Conservation (phyloP, 2,797 vertebrate genomes). For the Brachymystax lenok region DNA sequence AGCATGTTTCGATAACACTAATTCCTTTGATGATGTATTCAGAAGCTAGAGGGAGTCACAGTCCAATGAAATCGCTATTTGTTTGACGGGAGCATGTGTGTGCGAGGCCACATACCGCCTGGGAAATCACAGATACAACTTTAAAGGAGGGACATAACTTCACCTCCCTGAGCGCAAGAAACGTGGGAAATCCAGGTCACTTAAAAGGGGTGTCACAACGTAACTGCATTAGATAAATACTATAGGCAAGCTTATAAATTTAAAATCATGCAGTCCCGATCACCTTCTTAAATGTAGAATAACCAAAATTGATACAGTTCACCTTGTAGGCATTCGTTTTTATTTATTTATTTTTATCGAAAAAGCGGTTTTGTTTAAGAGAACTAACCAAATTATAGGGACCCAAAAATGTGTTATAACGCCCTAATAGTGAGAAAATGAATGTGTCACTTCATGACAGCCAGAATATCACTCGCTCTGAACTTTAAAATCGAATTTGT, state of each 20-base stretch:
- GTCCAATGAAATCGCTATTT: constrained; percentile 1
- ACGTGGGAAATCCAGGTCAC: constrained; percentile 7
- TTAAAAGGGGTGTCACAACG: no score
- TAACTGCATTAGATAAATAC: no score
- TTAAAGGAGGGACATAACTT: constrained; percentile 39
- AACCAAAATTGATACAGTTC: not conserved
- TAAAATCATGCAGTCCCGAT: not conserved
- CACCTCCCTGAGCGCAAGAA: constrained; percentile 15
- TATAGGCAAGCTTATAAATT: no score
- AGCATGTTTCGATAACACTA: constrained; percentile 12
- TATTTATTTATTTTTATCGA: not conserved
- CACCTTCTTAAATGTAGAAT: not conserved
- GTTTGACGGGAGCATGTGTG: constrained; percentile 9
- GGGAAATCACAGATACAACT: constrained; percentile 34
- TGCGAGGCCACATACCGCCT: constrained; percentile 14
- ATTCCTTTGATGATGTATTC: not conserved
- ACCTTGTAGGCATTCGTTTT: not conserved
- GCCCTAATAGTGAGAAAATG: not conserved
- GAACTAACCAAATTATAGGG: not conserved
- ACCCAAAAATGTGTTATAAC: not conserved
- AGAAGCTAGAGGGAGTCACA: not conserved
- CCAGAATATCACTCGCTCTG: not conserved
- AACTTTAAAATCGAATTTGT: not conserved
- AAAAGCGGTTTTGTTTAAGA: not conserved
- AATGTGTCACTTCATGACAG: not conserved